Percentiles rank a stretch among this genome's conserved stretches.
Conservation (phyloP, 2,888 invertebrate species). For the Platycheirus rosarum region DNA sequence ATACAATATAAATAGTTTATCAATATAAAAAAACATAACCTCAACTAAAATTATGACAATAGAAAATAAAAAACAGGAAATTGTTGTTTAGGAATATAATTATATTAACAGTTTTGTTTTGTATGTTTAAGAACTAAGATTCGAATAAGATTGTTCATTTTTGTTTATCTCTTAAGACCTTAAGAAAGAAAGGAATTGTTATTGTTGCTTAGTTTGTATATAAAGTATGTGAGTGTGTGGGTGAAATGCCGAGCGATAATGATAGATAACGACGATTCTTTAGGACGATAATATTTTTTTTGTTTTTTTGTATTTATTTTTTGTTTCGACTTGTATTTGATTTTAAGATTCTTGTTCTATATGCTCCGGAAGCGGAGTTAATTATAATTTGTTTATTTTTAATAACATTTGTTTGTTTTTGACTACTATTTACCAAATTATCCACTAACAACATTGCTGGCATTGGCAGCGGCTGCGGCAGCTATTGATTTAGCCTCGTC, state of each 20-base stretch:
- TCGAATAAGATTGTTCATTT: constrained; percentile 71
- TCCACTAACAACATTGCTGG: constrained; percentile 60
- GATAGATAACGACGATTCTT: constrained; percentile 67
- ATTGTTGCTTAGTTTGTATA: constrained; percentile 59
- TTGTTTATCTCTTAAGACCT: constrained; percentile 16
- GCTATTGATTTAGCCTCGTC: constrained; percentile 77
- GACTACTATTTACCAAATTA: constrained; percentile 54
- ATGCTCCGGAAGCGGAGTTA: constrained; percentile 41
- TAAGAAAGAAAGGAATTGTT: constrained; percentile 58
- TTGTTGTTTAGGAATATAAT: constrained; percentile 41
- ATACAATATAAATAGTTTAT: constrained; percentile 56
- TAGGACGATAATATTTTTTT: constrained; percentile 58
- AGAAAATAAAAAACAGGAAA: constrained; percentile 30
- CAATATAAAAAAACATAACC: constrained; percentile 16
- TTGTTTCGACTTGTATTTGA: constrained; percentile 57
- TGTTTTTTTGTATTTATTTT: constrained; percentile 20
- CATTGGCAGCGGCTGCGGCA: constrained; percentile 68
- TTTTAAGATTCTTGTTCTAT: constrained; percentile 38
- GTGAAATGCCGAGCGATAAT: constrained; percentile 65
- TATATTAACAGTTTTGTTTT: constrained; percentile 33
- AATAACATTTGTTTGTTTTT: constrained; percentile 29
- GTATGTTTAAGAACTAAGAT: constrained; percentile 59
- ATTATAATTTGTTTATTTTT: constrained; percentile 23
- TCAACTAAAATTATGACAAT: constrained; percentile 11
- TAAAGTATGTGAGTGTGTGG: constrained; percentile 41